A percentile compares a stretch with the other conserved stretches of the same genome.
Conservation (phyloP, 2,888 invertebrate species). For the Latheticus oryzae region DNA sequence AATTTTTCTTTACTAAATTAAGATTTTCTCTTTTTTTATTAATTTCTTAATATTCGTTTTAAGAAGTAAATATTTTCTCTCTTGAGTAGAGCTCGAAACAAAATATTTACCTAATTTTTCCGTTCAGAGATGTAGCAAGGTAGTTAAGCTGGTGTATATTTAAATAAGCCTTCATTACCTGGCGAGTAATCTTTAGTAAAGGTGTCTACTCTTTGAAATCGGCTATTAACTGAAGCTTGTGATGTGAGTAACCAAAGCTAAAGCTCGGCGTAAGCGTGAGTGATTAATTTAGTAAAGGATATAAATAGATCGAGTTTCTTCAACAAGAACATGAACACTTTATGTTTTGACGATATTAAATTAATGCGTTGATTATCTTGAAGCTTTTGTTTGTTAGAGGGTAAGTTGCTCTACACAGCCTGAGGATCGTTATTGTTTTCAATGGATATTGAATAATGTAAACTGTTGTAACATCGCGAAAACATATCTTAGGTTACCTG, state of each 20-base stretch:
- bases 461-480: constrained; percentile 36
- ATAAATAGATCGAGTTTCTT: constrained; percentile 38
- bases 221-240: constrained; percentile 7
- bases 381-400: constrained; percentile 36
- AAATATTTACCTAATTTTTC: too few relatives aligned
- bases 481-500: constrained; percentile 40
- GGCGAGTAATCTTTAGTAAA: too few relatives aligned
- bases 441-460: constrained; percentile 40
- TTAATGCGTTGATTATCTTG: constrained; percentile 39
- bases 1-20: too few relatives aligned
- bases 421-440: constrained; percentile 37
- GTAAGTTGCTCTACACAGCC: constrained; percentile 32
- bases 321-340: constrained; percentile 20
- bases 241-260: constrained; percentile 20
- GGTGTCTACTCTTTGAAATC: constrained; percentile 9
- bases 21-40: too few relatives aligned
- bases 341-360: constrained; percentile 36
- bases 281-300: constrained; percentile 32
- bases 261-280: constrained; percentile 13
- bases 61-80: too few relatives aligned
- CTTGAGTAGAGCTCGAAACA: too few relatives aligned
- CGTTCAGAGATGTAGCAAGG: too few relatives aligned
- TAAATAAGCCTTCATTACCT: too few relatives aligned
- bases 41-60: too few relatives aligned
- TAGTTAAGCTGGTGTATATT: too few relatives aligned